Evolutionary conservation across 2,113 vertebrate species (phyloP).

Genomic region (Hippocampus zosterae): DNA sequence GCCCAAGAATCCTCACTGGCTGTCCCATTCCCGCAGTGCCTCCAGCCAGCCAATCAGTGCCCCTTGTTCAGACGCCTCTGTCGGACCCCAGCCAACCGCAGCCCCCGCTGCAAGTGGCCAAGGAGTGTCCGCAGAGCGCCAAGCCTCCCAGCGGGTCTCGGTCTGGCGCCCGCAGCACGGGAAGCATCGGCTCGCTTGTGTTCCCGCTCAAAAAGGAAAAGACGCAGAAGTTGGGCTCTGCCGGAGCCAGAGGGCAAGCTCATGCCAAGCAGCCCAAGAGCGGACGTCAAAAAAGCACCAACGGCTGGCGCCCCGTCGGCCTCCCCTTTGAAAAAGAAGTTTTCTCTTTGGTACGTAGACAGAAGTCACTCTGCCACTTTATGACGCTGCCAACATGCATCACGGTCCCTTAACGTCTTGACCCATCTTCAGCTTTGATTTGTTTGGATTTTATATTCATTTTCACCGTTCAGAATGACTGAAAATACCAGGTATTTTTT

Average conservation of each 20-base stretch:
- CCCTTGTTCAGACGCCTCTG: conserved; percentile 85
- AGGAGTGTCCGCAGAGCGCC: conserved; percentile 89
- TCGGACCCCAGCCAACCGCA: conserved; percentile 81
- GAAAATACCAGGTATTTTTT: neutral
- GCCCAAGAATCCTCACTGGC: conserved; percentile 87
- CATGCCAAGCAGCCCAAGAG: conserved; percentile 83
- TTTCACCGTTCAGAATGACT: neutral
- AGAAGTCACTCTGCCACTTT: conserved; percentile 28
- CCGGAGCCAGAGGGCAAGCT: conserved; percentile 65
- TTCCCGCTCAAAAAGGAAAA: conserved; percentile 80
- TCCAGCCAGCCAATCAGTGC: conserved; percentile 86
- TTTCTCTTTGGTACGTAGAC: conserved; percentile 86
- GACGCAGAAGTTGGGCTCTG: conserved; percentile 78
- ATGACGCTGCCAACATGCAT: conserved; percentile 8
- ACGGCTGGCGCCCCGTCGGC: conserved; percentile 92
- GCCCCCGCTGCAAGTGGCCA: conserved; percentile 75
- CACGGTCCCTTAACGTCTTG: too few species aligned
- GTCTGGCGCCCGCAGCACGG: conserved; percentile 76
- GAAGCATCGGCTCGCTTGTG: conserved; percentile 54
- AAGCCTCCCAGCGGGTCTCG: conserved; percentile 90
- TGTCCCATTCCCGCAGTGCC: conserved; percentile 93
- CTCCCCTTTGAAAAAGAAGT: conserved; percentile 89
- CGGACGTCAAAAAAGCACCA: conserved; percentile 82
- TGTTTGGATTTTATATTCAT: neutral
- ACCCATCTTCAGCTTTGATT: neutral